Conservation (phyloP, 2,797 vertebrate species). For the Sebastes itinus region DNA sequence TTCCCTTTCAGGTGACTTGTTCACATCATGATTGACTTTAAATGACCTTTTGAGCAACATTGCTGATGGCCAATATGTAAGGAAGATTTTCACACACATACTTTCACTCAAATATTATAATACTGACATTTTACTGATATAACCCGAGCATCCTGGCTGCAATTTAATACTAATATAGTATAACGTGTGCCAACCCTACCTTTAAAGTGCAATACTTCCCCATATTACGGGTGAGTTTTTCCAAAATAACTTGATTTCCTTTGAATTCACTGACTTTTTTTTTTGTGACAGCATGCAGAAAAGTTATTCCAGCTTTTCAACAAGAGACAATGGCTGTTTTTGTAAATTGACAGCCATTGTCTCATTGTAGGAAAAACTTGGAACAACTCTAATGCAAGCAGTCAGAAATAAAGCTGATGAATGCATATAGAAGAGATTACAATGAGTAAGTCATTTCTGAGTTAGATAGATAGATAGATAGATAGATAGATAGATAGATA, state of each 20-base stretch:
- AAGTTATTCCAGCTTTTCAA: background rate
- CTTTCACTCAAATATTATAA: background rate
- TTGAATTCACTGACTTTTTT: background rate
- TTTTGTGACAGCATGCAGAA: background rate
- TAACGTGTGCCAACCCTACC: fast-evolving
- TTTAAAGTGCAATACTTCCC: background rate
- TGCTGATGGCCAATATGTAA: background rate
- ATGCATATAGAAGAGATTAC: background rate
- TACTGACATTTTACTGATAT: background rate
- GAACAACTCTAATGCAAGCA: background rate
- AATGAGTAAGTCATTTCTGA: background rate
- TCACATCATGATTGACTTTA: background rate
- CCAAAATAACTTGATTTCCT: background rate
- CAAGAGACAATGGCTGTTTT: background rate
- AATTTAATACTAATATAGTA: background rate
- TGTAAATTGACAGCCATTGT: background rate
- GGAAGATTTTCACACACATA: background rate
- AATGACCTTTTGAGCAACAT: background rate
- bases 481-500: no score
- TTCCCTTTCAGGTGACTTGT: background rate
- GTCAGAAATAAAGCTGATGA: background rate
- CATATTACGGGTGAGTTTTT: background rate
- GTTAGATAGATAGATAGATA: no score
- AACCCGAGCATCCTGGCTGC: background rate
- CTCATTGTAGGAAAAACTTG: background rate